Evolutionary conservation across 1,140 invertebrate species (phyloP), one percentile per base, ranked within the genome.

Genomic region (Nylanderia fulva): DNA sequence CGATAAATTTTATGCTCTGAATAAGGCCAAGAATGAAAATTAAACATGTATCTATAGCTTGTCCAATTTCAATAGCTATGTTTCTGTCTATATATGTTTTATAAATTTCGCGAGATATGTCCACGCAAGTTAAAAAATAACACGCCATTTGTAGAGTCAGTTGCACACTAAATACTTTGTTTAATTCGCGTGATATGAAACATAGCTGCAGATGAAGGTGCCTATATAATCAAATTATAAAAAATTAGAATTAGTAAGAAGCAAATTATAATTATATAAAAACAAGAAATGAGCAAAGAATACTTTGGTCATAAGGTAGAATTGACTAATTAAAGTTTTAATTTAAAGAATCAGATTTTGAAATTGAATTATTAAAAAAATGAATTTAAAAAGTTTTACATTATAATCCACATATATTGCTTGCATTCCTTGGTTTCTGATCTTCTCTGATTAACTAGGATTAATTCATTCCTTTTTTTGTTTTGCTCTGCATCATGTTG

Each of bases 401-500:
- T 74, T 36, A 74, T 56, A 36, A 74, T 74, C 71, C 71, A 74
- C n/a, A 74, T 56, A 24, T 58, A 39, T 18, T 18, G 52, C 13
- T 39, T 58, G 52, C 13, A 33, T 39, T 74, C 13, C 5, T 24
- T 36, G 18, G 6, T 5, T 56, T 56, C 33, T 27, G 7, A n/a
- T n/a, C n/a, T 24, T 27, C 29, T 1, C 29, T 33, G 29, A 33
- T 33, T 3, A 33, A 33, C 3, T 33, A 33, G 29, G 29, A 33
- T 33, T 33, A 33, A 33, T 33, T 33, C 3, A 33, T 3, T 33
- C 29, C 3, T 33, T 33, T 33, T 33, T 33, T 33, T 3, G 29
- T 1, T 33, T 1, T 33, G 29, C 29, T 33, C 29, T 33, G 29
- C 29, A 3, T 33, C 29, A 1, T 33, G 1, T 33, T 33, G 1